Base-by-base conservation (phyloP, 2,888 invertebrate species). In the Hyles lineata region DNA sequence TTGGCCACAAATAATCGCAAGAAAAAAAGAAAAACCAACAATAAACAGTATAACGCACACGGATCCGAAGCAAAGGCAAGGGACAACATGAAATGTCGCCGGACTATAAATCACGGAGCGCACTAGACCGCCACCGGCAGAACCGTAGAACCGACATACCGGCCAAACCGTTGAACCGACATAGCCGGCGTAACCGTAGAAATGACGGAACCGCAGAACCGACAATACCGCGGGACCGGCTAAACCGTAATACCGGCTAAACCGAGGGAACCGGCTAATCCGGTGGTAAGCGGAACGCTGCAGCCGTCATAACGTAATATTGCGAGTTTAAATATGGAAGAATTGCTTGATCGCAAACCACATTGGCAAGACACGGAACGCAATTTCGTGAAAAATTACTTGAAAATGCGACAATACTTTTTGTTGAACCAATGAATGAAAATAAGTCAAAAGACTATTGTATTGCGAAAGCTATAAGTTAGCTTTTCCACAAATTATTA, bases 81-180 rank as follows among this genome's bases (percentile, higher is more conserved):
- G 63, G 43, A 67, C 43, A 67, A 43, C 61, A 55, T 74, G 75
- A 74, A 78, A 78, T 74, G 79, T 80, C 79, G 76, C 79, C 76
- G 70, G 76, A 72, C 77, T 74, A 80, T 85, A 86, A 86, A 86
- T 85, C 81, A 84, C 76, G 73, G 62, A 73, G 76, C 73, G 77
- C 84, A 82, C 83, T 80, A 80, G 77, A 80, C 62, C 58, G 75
- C 76, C 75, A 74, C 76, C 76, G 78, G 77, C 76, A n/a, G 21
- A n/a, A 67, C 67, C 9, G n/a, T n/a, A 17, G 25, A 19, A 32
- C 29, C 3, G 4, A 1, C 29, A 76, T 75, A 29, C 29, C 29
- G 78, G 77, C 76, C 17, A 15, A 21, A 69, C 69, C 15, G 21
- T 11, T 72, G 62, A 72, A 76, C 73, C 77, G 83, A 81, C 81